Conservation (phyloP, 2,113 vertebrate genomes). For the Cheilinus undulatus region DNA sequence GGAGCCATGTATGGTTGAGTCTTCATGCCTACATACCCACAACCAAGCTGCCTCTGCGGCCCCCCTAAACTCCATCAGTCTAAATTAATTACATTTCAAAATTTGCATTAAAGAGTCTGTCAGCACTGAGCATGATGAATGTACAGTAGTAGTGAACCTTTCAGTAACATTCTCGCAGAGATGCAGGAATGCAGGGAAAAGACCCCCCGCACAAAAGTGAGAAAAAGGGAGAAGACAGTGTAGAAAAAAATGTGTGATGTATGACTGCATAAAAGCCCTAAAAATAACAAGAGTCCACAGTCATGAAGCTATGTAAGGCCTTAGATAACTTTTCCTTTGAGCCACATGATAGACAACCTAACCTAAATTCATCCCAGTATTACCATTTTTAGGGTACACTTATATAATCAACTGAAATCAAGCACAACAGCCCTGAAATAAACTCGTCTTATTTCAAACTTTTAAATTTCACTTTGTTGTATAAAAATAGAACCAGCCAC, state of each 20-base stretch:
- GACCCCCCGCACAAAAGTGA: neutral
- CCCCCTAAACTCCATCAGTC: slow-evolving; percentile 57
- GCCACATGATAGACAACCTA: neutral
- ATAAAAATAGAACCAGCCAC: too few species aligned
- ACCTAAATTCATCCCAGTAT: neutral
- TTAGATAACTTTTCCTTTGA: neutral
- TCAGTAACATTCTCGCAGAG: slow-evolving; percentile 19
- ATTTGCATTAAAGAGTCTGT: slow-evolving; percentile 65
- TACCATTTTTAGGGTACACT: neutral
- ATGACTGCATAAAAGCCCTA: neutral
- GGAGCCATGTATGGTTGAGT: slow-evolving; percentile 58
- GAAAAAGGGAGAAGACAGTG: neutral
- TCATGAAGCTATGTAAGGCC: neutral
- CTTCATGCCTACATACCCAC: slow-evolving; percentile 68
- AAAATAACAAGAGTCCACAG: neutral
- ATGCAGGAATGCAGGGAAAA: slow-evolving; percentile 24
- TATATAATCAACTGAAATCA: neutral
- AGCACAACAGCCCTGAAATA: neutral
- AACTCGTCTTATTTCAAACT: neutral
- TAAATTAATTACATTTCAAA: slow-evolving; percentile 66
- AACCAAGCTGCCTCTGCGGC: slow-evolving; percentile 54
- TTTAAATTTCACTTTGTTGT: slow-evolving; percentile 1
- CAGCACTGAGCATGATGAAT: slow-evolving; percentile 60
- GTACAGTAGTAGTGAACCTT: slow-evolving; percentile 46
- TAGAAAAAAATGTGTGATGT: neutral